Evolutionary conservation across 2,113 vertebrate species (phyloP), one percentile per base, ranked within the genome.

Genomic region (Pionites leucogaster): DNA sequence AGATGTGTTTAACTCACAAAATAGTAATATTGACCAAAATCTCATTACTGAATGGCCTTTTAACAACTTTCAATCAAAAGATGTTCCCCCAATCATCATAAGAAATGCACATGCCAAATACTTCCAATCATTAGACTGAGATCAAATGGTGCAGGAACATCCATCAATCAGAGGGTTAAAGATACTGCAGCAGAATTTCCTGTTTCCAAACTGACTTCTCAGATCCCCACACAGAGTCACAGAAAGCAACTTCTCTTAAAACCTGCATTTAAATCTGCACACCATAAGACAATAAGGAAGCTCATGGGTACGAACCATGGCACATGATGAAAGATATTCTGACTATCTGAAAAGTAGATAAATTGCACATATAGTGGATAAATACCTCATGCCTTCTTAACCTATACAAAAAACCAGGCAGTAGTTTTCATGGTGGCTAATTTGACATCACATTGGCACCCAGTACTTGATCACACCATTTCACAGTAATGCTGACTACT

Each of bases 271-370:
- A 49, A 44, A 41, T 47, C 27, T 39, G 22, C 42, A 24, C 1
- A 1, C 60, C 35, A 12, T 14, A 19, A 25, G 68, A 18, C 31
- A 31, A 50, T 2, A 11, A 62, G 52, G 13, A 50, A 53, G 19
- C 1, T 1, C 29, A 20, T 2, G 0, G n/a, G 37, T 14, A 15
- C 6, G 2, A 23, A 4, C 8, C 72, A 31, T 1, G 2, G 37
- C 3, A 9, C 6, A 0, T 1, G 37, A 49, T 6, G 33, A 11
- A 47, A 67, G 27, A 22, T 28, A 29, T 6, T 33, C 23, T 10
- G 29, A 64, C n/a, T 10, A 28, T 2, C 22, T 25, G 35, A 31
- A 53, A 29, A 52, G 44, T 5, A 0, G 42, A 10, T 44, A 16
- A 47, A 79, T 39, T 1, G 9, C 31, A 39, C 11, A n/a, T 59